These are phyloP conservation scores for Tenthredo livida DNA, from an alignment of 2,888 invertebrate species.

Conservation along the genomic window DNA sequence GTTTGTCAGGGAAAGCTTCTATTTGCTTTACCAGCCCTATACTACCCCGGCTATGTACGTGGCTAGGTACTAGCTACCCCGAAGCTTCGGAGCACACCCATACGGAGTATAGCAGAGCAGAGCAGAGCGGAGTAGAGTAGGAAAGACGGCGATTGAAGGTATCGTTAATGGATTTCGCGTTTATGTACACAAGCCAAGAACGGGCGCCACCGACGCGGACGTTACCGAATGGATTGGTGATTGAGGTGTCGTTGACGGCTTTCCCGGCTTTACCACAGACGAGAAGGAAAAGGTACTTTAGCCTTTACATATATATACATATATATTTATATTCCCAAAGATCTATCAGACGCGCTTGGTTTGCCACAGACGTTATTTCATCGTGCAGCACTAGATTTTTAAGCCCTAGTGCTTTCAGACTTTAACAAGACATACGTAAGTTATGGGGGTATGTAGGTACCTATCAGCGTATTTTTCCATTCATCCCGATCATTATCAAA, in stretches of 20 bases:
- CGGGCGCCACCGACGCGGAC: not conserved
- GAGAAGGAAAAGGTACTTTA: constrained; percentile 38
- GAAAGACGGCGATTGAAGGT: constrained; percentile 48
- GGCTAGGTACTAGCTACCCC: not conserved
- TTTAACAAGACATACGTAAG: no score
- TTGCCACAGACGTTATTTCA: constrained; percentile 23
- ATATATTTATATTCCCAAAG: constrained; percentile 1
- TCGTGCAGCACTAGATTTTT: not conserved
- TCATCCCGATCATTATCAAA: not conserved
- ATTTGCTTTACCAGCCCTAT: constrained; percentile 20
- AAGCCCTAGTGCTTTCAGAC: not conserved
- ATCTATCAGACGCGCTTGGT: constrained; percentile 46
- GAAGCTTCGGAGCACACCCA: not conserved
- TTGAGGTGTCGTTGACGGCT: constrained; percentile 50
- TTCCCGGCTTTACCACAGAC: constrained; percentile 2
- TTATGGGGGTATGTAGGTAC: no score
- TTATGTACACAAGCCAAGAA: constrained; percentile 59
- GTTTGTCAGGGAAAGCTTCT: constrained; percentile 46
- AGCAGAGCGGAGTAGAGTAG: not conserved
- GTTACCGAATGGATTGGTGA: constrained; percentile 46
- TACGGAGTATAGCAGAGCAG: not conserved
- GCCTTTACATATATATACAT: not conserved
- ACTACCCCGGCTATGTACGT: not conserved
- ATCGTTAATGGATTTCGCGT: constrained; percentile 63
- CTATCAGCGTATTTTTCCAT: not conserved